Conservation (phyloP, 2,113 vertebrate genomes). For the Gallinago media region DNA sequence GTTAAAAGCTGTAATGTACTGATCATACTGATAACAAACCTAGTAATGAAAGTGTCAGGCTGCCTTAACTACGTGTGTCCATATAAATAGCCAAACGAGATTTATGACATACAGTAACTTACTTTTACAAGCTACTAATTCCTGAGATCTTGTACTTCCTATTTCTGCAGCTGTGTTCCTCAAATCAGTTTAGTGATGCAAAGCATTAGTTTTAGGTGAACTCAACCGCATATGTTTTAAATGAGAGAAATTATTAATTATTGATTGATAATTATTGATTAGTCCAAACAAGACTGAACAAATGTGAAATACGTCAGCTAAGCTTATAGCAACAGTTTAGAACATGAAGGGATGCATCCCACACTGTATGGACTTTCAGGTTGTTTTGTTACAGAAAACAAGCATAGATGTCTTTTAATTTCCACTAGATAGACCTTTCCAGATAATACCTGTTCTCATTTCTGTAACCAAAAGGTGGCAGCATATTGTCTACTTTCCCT, state of each 20-base stretch:
- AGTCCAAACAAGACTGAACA: neutral
- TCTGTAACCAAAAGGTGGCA: conserved; percentile 66
- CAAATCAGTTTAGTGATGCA: neutral
- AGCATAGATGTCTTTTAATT: neutral
- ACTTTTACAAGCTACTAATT: neutral
- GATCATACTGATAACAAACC: neutral
- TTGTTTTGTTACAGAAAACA: neutral
- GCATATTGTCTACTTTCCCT: conserved; percentile 53
- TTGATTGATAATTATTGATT: neutral
- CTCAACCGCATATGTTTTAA: neutral
- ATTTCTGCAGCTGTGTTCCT: neutral
- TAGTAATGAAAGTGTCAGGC: neutral
- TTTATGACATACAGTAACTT: neutral
- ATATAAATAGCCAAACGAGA: neutral
- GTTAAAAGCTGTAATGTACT: neutral
- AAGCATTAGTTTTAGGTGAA: neutral
- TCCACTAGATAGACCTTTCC: neutral
- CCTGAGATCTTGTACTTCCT: neutral
- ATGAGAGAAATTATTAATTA: neutral
- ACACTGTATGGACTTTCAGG: neutral
- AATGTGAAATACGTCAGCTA: neutral
- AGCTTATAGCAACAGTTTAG: neutral
- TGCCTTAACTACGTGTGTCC: neutral
- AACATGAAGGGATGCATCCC: neutral
- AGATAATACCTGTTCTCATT: conserved; percentile 15